Evolutionary conservation across 2,113 vertebrate species (phyloP).

Genomic region (Peromyscus leucopus): DNA sequence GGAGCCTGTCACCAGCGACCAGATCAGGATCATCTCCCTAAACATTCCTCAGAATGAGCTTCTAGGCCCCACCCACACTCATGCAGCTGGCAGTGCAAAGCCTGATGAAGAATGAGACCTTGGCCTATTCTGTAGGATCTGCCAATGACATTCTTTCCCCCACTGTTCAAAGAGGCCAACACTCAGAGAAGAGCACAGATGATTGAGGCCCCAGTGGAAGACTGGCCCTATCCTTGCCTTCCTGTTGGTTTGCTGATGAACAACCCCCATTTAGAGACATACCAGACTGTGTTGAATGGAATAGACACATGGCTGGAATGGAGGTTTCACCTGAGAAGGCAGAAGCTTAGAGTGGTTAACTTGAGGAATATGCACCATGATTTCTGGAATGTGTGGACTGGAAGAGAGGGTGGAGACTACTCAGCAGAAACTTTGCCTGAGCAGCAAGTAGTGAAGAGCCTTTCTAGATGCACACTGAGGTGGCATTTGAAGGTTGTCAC

Average conservation of each 20-base stretch:
- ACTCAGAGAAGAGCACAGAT: not conserved
- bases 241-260: not conserved
- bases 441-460: rapidly evolving
- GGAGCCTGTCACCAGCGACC: no score
- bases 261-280: not conserved
- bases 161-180: not conserved
- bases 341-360: no score
- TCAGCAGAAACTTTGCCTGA: no score
- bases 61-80: not conserved
- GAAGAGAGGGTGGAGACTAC: no score
- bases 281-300: not conserved
- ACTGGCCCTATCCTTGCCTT: not conserved
- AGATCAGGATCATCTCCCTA: not conserved
- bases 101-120: not conserved
- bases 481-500: not conserved
- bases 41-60: not conserved
- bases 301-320: not conserved
- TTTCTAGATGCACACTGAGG: not conserved
- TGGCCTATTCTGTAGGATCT: not conserved
- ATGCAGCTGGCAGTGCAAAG: not conserved
- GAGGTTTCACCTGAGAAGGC: no score
- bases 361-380: no score
- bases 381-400: no score
- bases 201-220: not conserved
- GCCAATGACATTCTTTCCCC: not conserved